These are phyloP conservation scores for Sepioteuthis lessoniana DNA, from an alignment of 2,888 invertebrate genomes.

Conservation along the genomic window DNA sequence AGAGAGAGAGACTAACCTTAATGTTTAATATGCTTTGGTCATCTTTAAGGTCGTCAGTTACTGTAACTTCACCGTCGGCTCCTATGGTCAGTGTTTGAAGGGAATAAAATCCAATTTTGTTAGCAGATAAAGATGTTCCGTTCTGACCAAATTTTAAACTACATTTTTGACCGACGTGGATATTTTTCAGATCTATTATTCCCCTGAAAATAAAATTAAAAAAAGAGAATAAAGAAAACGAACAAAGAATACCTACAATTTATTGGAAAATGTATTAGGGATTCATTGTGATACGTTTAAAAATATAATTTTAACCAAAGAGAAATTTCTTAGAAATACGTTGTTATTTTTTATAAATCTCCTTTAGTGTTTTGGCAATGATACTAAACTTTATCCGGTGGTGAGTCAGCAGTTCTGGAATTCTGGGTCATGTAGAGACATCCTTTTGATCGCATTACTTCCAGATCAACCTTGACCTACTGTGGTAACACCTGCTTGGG, in stretches of 20 bases:
- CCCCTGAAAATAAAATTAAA: slow-evolving; percentile 58
- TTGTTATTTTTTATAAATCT: too few relatives aligned
- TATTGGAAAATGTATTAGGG: too few relatives aligned
- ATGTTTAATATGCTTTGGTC: slow-evolving; percentile 55
- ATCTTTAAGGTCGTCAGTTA: slow-evolving; percentile 56
- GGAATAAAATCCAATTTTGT: slow-evolving; percentile 54
- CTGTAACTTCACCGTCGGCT: slow-evolving; percentile 63
- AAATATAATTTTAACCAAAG: too few relatives aligned
- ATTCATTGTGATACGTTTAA: too few relatives aligned
- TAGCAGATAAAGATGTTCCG: slow-evolving; percentile 55
- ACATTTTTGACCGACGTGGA: slow-evolving; percentile 62
- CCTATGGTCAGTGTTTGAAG: slow-evolving; percentile 59
- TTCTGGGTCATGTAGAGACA: too few relatives aligned
- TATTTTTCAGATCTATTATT: slow-evolving; percentile 59
- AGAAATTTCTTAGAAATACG: too few relatives aligned
- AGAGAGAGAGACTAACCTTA: slow-evolving; percentile 51
- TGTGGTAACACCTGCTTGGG: too few relatives aligned
- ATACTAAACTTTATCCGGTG: too few relatives aligned
- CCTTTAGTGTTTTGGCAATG: too few relatives aligned
- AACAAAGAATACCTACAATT: background rate
- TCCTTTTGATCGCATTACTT: too few relatives aligned
- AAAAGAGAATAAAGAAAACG: background rate
- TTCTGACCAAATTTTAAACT: slow-evolving; percentile 57
- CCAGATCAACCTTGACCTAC: too few relatives aligned
- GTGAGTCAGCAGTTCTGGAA: too few relatives aligned